Evolutionary conservation across 1,140 invertebrate genomes (phyloP), one percentile per base, ranked within the genome.

Genomic region (Sogatella furcifera): DNA sequence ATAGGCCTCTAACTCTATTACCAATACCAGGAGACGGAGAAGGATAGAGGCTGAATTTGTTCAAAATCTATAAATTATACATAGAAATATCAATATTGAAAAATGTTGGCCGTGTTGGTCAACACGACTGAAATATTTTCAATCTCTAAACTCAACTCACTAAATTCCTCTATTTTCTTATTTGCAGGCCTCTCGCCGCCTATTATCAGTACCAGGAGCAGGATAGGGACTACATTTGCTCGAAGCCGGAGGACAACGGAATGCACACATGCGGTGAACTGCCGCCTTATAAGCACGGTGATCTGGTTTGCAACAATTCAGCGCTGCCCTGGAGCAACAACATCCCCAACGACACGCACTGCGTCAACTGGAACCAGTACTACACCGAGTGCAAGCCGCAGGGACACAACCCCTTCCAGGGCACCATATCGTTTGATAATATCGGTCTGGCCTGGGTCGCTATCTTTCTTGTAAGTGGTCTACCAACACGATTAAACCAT

Each of bases 381-480:
- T 99, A 98, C 72, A 95, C 90, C 5, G 85, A 90, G 67, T 99
- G 97, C 76, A 84, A 84, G 55, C 84, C 94, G 58, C 87, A 89
- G 60, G 93, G 93, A 46, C 84, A 87, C 67, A 99, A 99, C 80
- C 97, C 97, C 21, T 99, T 98, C 75, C 93, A 97, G 77, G 96
- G 96, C 44, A 97, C 97, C 21, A 98, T 99, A 69, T 97, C 95
- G 14, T 99, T 99, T 76, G 97, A 99, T 76, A 99, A 99, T 75
- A 99, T 99, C 66, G 97, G 96, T 52, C 83, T 98, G 64, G 97
- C 97, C 38, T 99, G 97, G 97, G 96, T 99, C 56, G 96, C 97
- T 61, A 99, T 99, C 75, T 99, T 99, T 80, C 83, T 99, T 76
- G 97, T 98, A 78, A 90, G 83, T 82, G 43, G 34, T 10, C 9